Evolutionary conservation across 2,888 invertebrate genomes (phyloP).

Genomic region (Cosmia trapezina): DNA sequence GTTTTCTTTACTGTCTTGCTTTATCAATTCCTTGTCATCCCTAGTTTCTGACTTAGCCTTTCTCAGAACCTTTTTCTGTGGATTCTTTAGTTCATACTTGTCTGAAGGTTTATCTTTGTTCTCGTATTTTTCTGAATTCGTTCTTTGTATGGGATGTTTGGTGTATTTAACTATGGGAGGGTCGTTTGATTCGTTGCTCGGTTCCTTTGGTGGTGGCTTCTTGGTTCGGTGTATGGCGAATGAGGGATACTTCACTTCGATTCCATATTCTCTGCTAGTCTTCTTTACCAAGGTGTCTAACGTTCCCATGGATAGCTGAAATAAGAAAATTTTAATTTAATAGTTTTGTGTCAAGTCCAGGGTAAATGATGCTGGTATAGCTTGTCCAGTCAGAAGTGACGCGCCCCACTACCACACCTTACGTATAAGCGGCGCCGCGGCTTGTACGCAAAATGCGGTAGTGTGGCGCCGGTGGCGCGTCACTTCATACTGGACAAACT

Average conservation of each 20-base stretch:
- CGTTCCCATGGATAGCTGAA: slow-evolving; percentile 92
- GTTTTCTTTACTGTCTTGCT: slow-evolving; percentile 85
- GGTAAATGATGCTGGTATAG: neutral
- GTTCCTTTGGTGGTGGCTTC: slow-evolving; percentile 53
- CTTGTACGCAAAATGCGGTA: too few species aligned
- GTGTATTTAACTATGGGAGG: slow-evolving; percentile 76
- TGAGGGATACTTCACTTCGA: slow-evolving; percentile 75
- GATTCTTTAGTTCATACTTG: slow-evolving; percentile 76
- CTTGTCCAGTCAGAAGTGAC: too few species aligned
- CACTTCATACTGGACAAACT: too few species aligned
- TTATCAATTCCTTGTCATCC: slow-evolving; percentile 80
- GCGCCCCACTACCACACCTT: too few species aligned
- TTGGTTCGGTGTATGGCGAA: slow-evolving; percentile 70
- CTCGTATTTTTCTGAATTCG: slow-evolving; percentile 80
- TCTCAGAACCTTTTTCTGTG: slow-evolving; percentile 71
- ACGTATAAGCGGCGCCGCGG: too few species aligned
- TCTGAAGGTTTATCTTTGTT: slow-evolving; percentile 70
- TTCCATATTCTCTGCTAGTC: slow-evolving; percentile 73
- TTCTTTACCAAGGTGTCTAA: slow-evolving; percentile 89
- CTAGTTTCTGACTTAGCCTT: slow-evolving; percentile 78
- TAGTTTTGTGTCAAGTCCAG: neutral
- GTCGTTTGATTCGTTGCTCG: slow-evolving; percentile 70
- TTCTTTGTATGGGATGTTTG: slow-evolving; percentile 76
- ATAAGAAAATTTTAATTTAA: neutral
- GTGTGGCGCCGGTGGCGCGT: too few species aligned